Evolutionary conservation across 1,140 invertebrate species (phyloP), one percentile per base, ranked within the genome.

Genomic region (Drosophila grimshawi): DNA sequence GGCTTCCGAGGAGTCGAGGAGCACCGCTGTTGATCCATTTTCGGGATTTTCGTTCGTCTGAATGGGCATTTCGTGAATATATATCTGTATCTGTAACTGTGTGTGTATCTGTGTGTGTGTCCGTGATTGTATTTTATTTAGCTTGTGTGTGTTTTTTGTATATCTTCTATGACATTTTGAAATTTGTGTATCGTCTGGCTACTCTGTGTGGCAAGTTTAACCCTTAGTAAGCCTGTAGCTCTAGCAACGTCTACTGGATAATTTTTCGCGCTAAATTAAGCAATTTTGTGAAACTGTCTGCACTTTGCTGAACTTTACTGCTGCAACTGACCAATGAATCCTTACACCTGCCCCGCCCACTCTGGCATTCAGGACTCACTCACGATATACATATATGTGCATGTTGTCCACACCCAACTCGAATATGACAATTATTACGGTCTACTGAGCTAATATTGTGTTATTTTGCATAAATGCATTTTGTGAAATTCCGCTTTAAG

Each of bases 221-320:
- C 41, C 45, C 66, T 27, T 43, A 60, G 37, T 62, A 53, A 45
- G 64, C 75, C 57, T 71, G 33, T 19, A 19, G 19, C 19, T 19
- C 1, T 19, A 19, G 19, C 19, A 19, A 19, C 19, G 35, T 62
- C 71, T 76, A 73, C 45, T 89, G 73, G 55, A 83, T 78, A 77
- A 83, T 88, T 88, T 60, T 78, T 77, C 78, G 85, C 83, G 85
- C 83, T 88, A 88, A 88, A 88, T 88, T 88, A 88, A 88, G 80
- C 83, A 88, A 88, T 88, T 88, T 83, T 29, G 69, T 66, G 29
- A 53, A 66, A 59, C 56, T 83, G 66, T 70, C 72, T 75, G 63
- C 46, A 64, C 53, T 33, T 57, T 80, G 69, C 55, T 19, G 62
- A 71, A 66, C 46, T 46, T 37, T 29, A 49, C 43, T 56, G 43